phyloP scores from a whole-genome alignment of 2,113 vertebrate species.

The Aythya baeri region DNA sequence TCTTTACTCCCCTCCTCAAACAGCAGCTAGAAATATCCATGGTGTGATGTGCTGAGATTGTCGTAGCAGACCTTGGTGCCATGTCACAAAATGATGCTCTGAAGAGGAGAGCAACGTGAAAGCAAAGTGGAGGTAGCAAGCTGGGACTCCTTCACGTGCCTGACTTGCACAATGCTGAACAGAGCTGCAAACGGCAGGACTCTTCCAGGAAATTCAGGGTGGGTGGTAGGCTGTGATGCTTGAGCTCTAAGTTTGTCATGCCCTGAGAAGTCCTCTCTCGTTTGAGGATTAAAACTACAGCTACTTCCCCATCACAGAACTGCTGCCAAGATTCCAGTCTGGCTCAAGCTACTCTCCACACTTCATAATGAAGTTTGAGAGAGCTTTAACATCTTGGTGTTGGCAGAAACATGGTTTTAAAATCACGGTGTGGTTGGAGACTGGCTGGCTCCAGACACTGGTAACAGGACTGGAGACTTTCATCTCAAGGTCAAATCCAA shows the following conservation, averaged over 20 bases:
- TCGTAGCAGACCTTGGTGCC: not conserved
- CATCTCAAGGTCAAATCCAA: slow-evolving; percentile 46
- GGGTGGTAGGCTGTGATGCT: slow-evolving; percentile 60
- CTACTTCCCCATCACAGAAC: slow-evolving; percentile 35
- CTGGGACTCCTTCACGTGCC: not conserved
- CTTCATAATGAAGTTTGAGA: slow-evolving; percentile 72
- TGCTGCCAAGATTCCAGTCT: slow-evolving; percentile 70
- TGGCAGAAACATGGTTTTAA: slow-evolving; percentile 66
- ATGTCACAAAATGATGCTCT: not conserved
- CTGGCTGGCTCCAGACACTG: slow-evolving; percentile 40
- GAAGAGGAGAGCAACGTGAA: not conserved
- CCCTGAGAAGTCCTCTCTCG: slow-evolving; percentile 26
- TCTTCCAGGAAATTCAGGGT: slow-evolving; percentile 45
- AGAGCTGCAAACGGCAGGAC: not conserved
- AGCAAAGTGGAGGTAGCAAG: not conserved
- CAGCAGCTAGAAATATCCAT: not conserved
- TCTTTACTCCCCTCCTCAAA: not conserved
- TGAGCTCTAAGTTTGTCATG: slow-evolving; percentile 13
- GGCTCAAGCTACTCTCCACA: slow-evolving; percentile 59
- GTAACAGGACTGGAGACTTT: slow-evolving; percentile 52
- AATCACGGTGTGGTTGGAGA: slow-evolving; percentile 60
- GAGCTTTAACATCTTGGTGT: slow-evolving; percentile 71
- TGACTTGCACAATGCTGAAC: not conserved
- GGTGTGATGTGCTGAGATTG: not conserved
- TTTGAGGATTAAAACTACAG: slow-evolving; percentile 55